Evolutionary conservation across 2,113 vertebrate genomes (phyloP), one percentile per base, ranked within the genome.

Genomic region (Xiphias gladius): DNA sequence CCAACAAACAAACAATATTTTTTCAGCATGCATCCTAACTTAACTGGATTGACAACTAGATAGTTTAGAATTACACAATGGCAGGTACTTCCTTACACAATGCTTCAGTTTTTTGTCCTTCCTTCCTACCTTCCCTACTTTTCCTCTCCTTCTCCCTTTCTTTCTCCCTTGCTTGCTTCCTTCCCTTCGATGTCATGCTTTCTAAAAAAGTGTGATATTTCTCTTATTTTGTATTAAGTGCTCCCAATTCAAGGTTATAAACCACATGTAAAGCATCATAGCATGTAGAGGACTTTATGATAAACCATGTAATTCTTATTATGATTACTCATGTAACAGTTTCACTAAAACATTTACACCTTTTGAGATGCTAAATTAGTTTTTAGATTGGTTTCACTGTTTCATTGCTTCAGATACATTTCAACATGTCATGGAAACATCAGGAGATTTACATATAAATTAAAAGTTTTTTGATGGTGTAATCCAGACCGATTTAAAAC

Each of bases 361-460:
- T n/a, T 52, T n/a, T 54, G 19, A 54, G n/a, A 54, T 3, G 22
- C 22, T n/a, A 22, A n/a, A 3, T 22, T 22, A 52, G 19, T 22
- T 54, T 54, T 54, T 54, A n/a, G 20, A n/a, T 54, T 2, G 8
- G 7, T 50, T 48, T 50, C 16, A 48, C 14, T 19, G 46, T 54
- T 9, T 24, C 54, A 26, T 26, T 55, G n/a, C 20, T 63, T 37
- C 5, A 22, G 43, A 30, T 65, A 22, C 12, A 46, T 30, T 41
- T 2, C 10, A 37, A 22, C 12, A 16, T 22, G 16, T 74, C 28
- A 10, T 16, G 13, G 9, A 19, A 39, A 41, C 17, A 28, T 43
- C 10, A 8, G 26, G 3, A 62, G 4, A 76, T 76, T 81, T 67
- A 35, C 50, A 80, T 85, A 46, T 61, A 67, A 54, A 86, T 80